phyloP scores from a whole-genome alignment of 1,140 invertebrate genomes.

The Goniozus legneri region DNA sequence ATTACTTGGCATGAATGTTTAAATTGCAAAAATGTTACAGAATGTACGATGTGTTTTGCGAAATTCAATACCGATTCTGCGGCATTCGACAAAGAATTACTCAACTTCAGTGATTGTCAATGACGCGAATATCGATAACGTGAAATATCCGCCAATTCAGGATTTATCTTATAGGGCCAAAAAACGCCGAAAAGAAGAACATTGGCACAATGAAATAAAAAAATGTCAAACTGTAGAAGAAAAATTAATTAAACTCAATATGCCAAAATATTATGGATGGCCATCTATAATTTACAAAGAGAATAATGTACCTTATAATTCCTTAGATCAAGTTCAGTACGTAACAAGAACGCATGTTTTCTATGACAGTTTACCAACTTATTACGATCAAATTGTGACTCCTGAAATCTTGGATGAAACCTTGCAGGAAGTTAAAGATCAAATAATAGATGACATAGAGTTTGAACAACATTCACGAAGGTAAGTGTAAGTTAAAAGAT shows the following conservation, averaged over 20 bases:
- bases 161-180: slow-evolving; percentile 52
- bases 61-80: no score
- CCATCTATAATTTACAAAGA: slow-evolving; percentile 62
- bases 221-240: slow-evolving; percentile 71
- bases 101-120: no score
- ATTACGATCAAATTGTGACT: slow-evolving; percentile 52
- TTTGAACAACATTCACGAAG: slow-evolving; percentile 58
- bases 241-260: slow-evolving; percentile 76
- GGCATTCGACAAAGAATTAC: no score
- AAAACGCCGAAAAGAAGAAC: slow-evolving; percentile 44
- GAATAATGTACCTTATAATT: slow-evolving; percentile 62
- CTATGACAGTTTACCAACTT: slow-evolving; percentile 54
- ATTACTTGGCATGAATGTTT: no score
- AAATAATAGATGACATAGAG: slow-evolving; percentile 60
- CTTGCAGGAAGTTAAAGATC: slow-evolving; percentile 52
- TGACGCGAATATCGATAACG: no score
- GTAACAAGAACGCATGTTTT: slow-evolving; percentile 69
- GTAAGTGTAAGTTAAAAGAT: no score
- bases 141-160: slow-evolving; percentile 65
- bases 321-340: slow-evolving; percentile 64
- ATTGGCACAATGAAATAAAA: slow-evolving; percentile 61
- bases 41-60: no score
- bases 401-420: slow-evolving; percentile 43
- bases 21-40: no score
- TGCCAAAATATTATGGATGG: slow-evolving; percentile 78